Base-by-base conservation (phyloP, 2,113 vertebrate species). In the Albula glossodonta region DNA sequence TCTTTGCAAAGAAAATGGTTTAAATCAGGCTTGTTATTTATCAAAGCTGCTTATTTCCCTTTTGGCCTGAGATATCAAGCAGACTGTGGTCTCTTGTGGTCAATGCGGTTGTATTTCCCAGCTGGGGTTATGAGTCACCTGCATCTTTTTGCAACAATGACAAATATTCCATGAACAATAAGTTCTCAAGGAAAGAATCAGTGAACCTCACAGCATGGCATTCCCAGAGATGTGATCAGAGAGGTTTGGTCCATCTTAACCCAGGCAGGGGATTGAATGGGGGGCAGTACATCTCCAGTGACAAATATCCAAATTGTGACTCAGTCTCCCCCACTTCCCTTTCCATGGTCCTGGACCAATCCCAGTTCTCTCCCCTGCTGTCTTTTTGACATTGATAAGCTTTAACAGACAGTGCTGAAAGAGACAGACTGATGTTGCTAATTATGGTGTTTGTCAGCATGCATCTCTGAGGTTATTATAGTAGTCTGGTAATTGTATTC, bases 111-210 rank as follows among this genome's bases (percentile, higher is more conserved):
- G 74, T 56, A 56, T 49, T 51, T 80, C 41, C 41, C 79, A 3
- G 79, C 49, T 80, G 41, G 49, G 79, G 79, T 51, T 80, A 80
- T 80, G 79, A 80, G 41, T 51, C 79, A 77, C 74, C 41, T 51
- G 15, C 41, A 41, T 41, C 70, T n/a, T 25, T n/a, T 77, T 51
- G 79, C 79, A 80, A 80, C 41, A 15, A 50, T 80, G 25, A 77
- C 79, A 15, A 77, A 74, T 25, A 48, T 77, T n/a, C 70, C 70
- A 25, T 77, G 25, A 77, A 19, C 70, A 77, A 77, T 1, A 48
- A 79, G 77, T 85, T 85, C 31, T 79, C 25, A 49, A 48, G 17
- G 51, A 84, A 53, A 66, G 84, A 80, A 52, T 52, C 25, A 41
- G 19, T 60, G 31, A 80, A 60, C 84, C 77, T 49, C 13, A 60